phyloP scores from a whole-genome alignment of 2,797 vertebrate genomes.

The Xenops minutus region DNA sequence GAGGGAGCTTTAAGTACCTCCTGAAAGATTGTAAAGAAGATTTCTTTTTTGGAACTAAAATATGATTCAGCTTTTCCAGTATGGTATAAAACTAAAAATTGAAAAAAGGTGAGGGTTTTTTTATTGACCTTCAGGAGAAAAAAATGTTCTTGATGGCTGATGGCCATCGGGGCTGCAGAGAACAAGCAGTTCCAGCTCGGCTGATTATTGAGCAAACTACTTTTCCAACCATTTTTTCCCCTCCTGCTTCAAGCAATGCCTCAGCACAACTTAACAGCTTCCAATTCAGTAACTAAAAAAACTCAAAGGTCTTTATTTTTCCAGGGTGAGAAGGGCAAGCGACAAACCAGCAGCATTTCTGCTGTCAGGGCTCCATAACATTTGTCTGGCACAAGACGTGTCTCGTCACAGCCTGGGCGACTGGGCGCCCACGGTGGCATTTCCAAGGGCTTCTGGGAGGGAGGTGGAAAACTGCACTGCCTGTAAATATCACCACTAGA shows the following conservation, averaged over 20 bases:
- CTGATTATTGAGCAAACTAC: neutral
- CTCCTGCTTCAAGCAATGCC: neutral
- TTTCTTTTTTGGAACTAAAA: neutral
- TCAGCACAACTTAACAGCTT: neutral
- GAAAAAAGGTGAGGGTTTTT: neutral
- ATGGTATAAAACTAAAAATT: neutral
- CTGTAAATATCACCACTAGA: neutral
- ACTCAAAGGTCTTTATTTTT: neutral
- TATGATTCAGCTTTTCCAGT: neutral
- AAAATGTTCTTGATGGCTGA: neutral
- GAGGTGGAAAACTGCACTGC: neutral
- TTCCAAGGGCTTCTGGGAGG: neutral
- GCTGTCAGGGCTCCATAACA: accelerated
- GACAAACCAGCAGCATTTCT: neutral
- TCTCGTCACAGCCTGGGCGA: neutral
- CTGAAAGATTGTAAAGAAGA: neutral
- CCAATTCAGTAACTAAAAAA: neutral
- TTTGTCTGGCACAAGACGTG: neutral
- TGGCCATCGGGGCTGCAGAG: neutral
- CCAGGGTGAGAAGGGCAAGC: neutral
- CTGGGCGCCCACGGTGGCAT: neutral
- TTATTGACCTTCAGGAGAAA: neutral
- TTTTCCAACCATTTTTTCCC: neutral
- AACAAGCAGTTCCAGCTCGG: neutral
- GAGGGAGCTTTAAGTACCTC: neutral